Evolutionary conservation across 2,888 invertebrate species (phyloP).

Genomic region (Andrena trimmerana): DNA sequence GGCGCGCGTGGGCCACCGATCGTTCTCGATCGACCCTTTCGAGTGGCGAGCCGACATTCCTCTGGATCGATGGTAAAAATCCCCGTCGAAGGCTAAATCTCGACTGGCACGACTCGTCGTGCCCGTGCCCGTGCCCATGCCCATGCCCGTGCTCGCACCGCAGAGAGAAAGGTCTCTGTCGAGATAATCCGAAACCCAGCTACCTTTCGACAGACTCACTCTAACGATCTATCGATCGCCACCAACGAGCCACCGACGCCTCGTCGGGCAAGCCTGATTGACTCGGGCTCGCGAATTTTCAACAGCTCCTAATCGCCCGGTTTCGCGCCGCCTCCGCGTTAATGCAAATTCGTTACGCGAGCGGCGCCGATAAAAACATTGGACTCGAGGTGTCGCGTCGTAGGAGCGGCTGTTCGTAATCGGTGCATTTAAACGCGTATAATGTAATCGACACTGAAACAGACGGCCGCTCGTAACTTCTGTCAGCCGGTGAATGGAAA

Average conservation of each 20-base stretch:
- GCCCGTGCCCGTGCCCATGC: slow-evolving; percentile 36
- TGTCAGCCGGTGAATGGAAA: slow-evolving; percentile 80
- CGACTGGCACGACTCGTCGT: slow-evolving; percentile 57
- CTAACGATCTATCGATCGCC: slow-evolving; percentile 1
- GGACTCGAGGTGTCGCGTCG: slow-evolving; percentile 26
- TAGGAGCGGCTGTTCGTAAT: slow-evolving; percentile 58
- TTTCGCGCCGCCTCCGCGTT: no score
- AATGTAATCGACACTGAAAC: slow-evolving; percentile 73
- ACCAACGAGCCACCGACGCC: neutral
- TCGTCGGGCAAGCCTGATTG: no score
- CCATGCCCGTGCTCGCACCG: slow-evolving; percentile 44
- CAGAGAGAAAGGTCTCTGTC: slow-evolving; percentile 68
- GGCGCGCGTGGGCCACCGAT: slow-evolving; percentile 56
- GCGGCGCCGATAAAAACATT: slow-evolving; percentile 5
- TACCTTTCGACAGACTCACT: slow-evolving; percentile 6
- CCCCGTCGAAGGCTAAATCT: slow-evolving; percentile 62
- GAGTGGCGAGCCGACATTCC: slow-evolving; percentile 64
- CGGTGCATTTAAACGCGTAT: slow-evolving; percentile 62
- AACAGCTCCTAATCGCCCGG: neutral
- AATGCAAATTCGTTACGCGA: slow-evolving; percentile 3
- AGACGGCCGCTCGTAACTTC: slow-evolving; percentile 69
- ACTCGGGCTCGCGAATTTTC: neutral
- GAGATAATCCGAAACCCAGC: slow-evolving; percentile 65
- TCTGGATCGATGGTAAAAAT: slow-evolving; percentile 68
- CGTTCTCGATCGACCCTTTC: slow-evolving; percentile 55